Base-by-base conservation (phyloP, 2,797 vertebrate species). In the Margarornis squamiger region DNA sequence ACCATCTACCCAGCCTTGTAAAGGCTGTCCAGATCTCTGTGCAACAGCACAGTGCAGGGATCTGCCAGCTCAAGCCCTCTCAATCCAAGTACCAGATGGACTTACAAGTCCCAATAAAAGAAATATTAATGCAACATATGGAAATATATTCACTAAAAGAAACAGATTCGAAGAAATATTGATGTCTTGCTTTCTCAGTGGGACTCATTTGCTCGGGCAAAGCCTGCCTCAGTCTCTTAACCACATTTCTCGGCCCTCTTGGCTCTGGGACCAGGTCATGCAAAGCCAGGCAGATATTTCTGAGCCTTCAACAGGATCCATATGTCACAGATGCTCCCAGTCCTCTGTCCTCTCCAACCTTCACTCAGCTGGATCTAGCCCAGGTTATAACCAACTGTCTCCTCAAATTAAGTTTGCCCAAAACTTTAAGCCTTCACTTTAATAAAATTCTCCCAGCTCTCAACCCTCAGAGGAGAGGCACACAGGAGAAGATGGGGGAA, bases 41-140 rank as follows among this genome's bases (percentile, higher is more conserved):
- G 39, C n/a, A 86, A 46, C 58, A 75, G 61, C 65, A 59, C 26
- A 71, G 24, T 7, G 67, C 23, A 63, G 61, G 66, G 58, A 81
- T 78, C 55, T 90, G 66, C 73, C 91, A 92, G 70, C 73, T 91
- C 79, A 74, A 81, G 62, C 49, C 72, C 73, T 90, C 68, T 30
- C 39, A 71, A 66, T 85, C 54, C 85, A 65, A 91, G 75, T 72
- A 90, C 79, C 88, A 95, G 92, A 90, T 96, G 93, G 92, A 86
- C 26, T 88, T 84, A 54, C 14, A 80, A 88, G 61, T n/a, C 61
- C 26, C 45, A 68, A n/a, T 91, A 90, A 95, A 93, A 91, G 90
- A 93, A 91, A 86, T 92, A 95, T 93, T 93, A 80, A 86, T 90
- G 59, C 36, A 94, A 76, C 88, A 94, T 88, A 94, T 92, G 92